Evolutionary conservation across 2,888 invertebrate species (phyloP), one percentile per base, ranked within the genome.

Genomic region (Mycogona germanica): DNA sequence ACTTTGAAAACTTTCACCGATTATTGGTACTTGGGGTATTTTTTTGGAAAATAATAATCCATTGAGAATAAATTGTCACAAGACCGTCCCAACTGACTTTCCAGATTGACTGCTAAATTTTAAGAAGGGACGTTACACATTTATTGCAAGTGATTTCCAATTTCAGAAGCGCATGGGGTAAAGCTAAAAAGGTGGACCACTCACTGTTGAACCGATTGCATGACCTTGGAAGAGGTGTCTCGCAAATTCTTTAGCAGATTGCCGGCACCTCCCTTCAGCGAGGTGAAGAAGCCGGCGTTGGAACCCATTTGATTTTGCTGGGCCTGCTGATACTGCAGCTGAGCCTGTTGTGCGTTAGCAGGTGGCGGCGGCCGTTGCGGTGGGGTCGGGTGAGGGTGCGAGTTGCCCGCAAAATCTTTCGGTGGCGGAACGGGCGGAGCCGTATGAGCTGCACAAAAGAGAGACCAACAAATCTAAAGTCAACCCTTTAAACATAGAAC

Each of bases 171-270:
- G n/a, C n/a, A n/a, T n/a, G n/a, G n/a, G n/a, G n/a, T n/a, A n/a
- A n/a, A n/a, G n/a, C n/a, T 40, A 19, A 12, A 45, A 54, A 49
- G 23, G 30, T 35, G 17, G 17, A 28, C 38, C 12, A 77, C 80
- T 78, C 67, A 83, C 78, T 89, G 88, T 69, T 91, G 91, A 60
- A 96, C 88, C 35, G 92, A 88, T 68, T 95, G 91, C 83, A 96
- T 93, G 40, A 97, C 92, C 75, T 93, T 95, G 35, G 84, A 84
- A 21, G 95, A 92, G 0, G 93, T 95, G 66, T 96, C 96, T 69
- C 92, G 93, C 28, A 97, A 73, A 67, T 93, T 95, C 66, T 91
- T 92, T 57, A 96, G 75, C 64, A 95, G 82, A 65, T 82, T 91
- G 2, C 93, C 91, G 23, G 95, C 93, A 48, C 93, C 92, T 25